These are phyloP conservation scores for Hyposoter didymator DNA, from an alignment of 2,888 invertebrate species.

Conservation along the genomic window DNA sequence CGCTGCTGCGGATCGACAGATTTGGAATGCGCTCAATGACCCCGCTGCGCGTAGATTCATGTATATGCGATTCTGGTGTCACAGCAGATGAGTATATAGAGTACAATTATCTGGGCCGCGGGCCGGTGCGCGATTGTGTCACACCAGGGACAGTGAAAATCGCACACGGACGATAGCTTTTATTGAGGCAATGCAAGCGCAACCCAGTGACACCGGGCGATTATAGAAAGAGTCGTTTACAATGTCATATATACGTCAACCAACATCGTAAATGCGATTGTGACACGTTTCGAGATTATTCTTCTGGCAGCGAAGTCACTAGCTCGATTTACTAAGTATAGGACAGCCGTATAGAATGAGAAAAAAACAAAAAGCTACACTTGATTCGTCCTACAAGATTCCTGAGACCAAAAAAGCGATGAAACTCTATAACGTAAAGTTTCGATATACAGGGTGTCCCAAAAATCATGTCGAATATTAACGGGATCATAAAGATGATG, in stretches of 20 bases:
- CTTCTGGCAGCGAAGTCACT: slow-evolving; percentile 41
- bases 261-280: slow-evolving; percentile 38
- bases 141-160: slow-evolving; percentile 44
- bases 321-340: slow-evolving; percentile 34
- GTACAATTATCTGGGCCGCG: slow-evolving; percentile 59
- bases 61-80: slow-evolving; percentile 23
- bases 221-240: slow-evolving; percentile 39
- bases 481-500: background rate
- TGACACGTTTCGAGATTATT: slow-evolving; percentile 34
- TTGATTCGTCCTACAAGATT: background rate
- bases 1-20: background rate
- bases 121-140: slow-evolving; percentile 54
- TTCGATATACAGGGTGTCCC: background rate
- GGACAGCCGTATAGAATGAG: background rate
- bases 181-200: slow-evolving; percentile 38
- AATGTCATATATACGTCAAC: slow-evolving; percentile 42
- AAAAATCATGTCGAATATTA: background rate
- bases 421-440: background rate
- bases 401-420: background rate
- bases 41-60: slow-evolving; percentile 16
- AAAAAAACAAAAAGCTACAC: background rate
- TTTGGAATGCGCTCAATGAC: slow-evolving; percentile 40
- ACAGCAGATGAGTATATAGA: slow-evolving; percentile 12
- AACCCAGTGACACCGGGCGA: slow-evolving; percentile 57
- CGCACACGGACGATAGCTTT: slow-evolving; percentile 43